These are phyloP conservation scores for Drosophila lini DNA, from an alignment of 1,140 invertebrate species.

Conservation along the genomic window DNA sequence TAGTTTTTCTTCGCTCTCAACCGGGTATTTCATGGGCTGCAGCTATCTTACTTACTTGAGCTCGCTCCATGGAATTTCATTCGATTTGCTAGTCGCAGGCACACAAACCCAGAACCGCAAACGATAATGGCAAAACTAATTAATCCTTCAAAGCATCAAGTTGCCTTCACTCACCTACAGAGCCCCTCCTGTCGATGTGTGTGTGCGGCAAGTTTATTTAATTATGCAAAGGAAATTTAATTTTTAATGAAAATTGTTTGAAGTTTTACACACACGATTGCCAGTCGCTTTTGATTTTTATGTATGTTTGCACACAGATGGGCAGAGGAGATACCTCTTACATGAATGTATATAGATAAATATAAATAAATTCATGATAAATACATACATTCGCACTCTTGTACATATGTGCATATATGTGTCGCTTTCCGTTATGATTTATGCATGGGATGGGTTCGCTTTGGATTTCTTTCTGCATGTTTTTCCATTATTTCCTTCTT, in stretches of 20 bases:
- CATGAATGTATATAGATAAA: not conserved
- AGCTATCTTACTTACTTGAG: not conserved
- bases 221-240: slow-evolving; percentile 53
- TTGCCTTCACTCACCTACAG: not conserved
- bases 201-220: slow-evolving; percentile 43
- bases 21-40: not conserved
- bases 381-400: not conserved
- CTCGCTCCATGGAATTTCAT: slow-evolving; percentile 12
- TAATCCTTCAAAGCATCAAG: slow-evolving; percentile 24
- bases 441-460: slow-evolving; percentile 29
- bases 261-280: slow-evolving; percentile 46
- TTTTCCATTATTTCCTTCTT: slow-evolving; percentile 50
- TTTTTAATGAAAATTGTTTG: slow-evolving; percentile 62
- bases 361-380: not conserved
- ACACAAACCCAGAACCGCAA: not conserved
- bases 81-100: slow-evolving; percentile 4
- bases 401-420: slow-evolving; percentile 8
- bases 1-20: not conserved
- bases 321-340: not conserved
- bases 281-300: slow-evolving; percentile 18
- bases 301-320: slow-evolving; percentile 9
- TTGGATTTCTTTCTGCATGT: slow-evolving; percentile 42
- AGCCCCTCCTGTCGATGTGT: not conserved
- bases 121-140: slow-evolving; percentile 15
- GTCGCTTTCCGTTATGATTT: slow-evolving; percentile 38